phyloP scores from a whole-genome alignment of 2,888 invertebrate species.

The Acanthosepion esculentum region DNA sequence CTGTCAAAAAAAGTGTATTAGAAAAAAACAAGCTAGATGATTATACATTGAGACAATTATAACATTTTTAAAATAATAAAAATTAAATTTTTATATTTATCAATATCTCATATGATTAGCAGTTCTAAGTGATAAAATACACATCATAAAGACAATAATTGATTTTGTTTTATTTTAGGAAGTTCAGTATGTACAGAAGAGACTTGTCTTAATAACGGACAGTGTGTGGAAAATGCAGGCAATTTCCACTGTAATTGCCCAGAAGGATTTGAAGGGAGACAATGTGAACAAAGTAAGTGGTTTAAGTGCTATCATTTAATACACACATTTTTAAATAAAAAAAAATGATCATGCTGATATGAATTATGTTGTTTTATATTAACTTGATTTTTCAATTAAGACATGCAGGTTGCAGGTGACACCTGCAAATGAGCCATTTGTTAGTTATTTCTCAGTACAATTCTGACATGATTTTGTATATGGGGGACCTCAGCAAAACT shows the following conservation, averaged over 20 bases:
- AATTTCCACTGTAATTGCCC: neutral
- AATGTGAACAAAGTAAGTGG: neutral
- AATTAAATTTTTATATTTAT: no score
- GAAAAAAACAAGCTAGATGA: no score
- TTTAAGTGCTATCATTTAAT: neutral
- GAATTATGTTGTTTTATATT: neutral
- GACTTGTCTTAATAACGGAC: neutral
- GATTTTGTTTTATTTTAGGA: neutral
- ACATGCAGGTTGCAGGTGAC: neutral
- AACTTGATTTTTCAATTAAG: neutral
- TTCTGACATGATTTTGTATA: neutral
- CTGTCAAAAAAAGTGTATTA: no score
- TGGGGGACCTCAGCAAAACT: neutral
- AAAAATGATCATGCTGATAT: neutral
- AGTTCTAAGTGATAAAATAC: no score
- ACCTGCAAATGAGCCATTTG: neutral
- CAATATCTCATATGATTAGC: no score
- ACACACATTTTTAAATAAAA: neutral
- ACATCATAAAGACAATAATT: neutral
- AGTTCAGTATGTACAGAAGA: neutral
- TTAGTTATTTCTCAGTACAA: neutral
- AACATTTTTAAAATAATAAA: no score
- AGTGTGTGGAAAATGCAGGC: neutral
- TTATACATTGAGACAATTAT: no score
- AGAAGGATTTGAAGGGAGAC: neutral